Evolutionary conservation across 64 coral and sea anemone species (phyloP).

Genomic region (Actinia tenebrosa): DNA sequence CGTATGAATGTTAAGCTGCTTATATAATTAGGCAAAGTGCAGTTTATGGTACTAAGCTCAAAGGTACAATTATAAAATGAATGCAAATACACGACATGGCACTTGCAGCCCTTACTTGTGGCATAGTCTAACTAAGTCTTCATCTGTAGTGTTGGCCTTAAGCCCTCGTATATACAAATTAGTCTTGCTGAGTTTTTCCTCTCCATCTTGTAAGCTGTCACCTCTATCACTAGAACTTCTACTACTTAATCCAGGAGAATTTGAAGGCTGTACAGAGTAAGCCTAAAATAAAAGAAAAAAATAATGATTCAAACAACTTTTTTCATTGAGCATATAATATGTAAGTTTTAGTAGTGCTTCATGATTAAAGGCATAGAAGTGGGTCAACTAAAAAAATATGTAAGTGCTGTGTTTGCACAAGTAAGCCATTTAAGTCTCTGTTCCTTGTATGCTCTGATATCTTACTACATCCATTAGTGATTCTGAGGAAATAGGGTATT

Average conservation of each 20-base stretch:
- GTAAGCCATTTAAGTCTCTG: no score
- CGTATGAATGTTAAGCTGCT: neutral
- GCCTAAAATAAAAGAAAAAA: neutral
- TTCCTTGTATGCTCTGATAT: no score
- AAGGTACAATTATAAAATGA: neutral
- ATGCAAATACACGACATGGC: no score
- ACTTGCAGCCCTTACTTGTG: conserved; percentile 50
- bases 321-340: neutral
- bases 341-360: neutral
- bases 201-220: conserved; percentile 25
- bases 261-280: conserved; percentile 6
- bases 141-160: conserved; percentile 91
- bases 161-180: conserved; percentile 98
- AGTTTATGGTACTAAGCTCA: neutral
- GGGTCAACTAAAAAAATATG: no score
- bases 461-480: no score
- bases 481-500: no score
- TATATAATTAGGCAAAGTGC: neutral
- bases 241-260: conserved; percentile 30
- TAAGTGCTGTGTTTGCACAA: no score
- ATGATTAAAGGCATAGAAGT: neutral
- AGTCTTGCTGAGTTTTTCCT: conserved; percentile 99
- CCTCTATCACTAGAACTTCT: conserved; percentile 35
- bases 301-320: no score
- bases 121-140: conserved; percentile 97